Evolutionary conservation across 2,888 invertebrate genomes (phyloP), one percentile per base, ranked within the genome.

Genomic region (Epinotia brunnichana): DNA sequence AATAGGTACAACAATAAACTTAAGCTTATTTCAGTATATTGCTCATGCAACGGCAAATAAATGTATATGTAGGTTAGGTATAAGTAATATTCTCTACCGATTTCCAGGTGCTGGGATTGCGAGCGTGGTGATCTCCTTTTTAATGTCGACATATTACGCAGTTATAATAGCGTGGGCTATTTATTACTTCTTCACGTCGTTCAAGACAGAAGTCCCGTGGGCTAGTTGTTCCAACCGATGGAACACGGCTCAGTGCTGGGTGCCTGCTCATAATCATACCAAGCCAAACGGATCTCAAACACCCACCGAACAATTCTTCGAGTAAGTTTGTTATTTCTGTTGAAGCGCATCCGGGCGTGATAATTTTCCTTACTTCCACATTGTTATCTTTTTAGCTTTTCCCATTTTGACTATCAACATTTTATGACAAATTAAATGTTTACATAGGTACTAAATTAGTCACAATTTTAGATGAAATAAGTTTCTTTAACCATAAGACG

Each of bases 71-170:
- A 53, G 2, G 17, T n/a, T 7, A 10, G 17, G 39, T 39, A 17
- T 19, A 48, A 15, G 15, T 7, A 44, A 35, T 56, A 66, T 24
- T 41, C 39, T 56, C 21, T 21, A 75, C 56, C 75, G 77, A 76
- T 69, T 93, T 92, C n/a, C 91, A 98, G 98, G 98, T 83, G 97
- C 98, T 78, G 99, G 98, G 74, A 94, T 99, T 80, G 98, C 98
- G 74, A 98, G 98, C 87, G 98, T 98, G 77, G 96, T 98, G 87
- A 97, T 98, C 88, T 98, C 98, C 78, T 98, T 98, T 92, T 94
- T 98, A 85, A 97, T 99, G 96, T 97, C 98, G 79, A 98, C 98
- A 68, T 98, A 98, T 90, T 98, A 98, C 90, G 98, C 98, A 89
- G 97, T 98, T 79, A 97, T 99, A 88, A 98, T 98, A 89, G 97